phyloP scores from a whole-genome alignment of 2,113 vertebrate genomes.

The Melanerpes formicivorus region DNA sequence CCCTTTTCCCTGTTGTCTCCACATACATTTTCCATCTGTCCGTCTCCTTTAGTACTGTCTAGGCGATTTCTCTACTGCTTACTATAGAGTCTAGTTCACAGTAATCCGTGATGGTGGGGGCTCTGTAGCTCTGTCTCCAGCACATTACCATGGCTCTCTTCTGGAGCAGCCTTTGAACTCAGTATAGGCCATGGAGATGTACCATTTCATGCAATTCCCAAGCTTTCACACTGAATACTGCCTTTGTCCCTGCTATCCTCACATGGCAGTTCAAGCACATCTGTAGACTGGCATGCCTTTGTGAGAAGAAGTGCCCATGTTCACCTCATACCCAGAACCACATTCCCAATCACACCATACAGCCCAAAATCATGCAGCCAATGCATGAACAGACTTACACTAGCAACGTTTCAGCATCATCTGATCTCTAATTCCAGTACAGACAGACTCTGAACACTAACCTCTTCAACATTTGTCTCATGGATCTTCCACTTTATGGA shows the following conservation, averaged over 20 bases:
- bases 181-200: not conserved
- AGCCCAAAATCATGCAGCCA: not conserved
- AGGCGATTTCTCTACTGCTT: not conserved
- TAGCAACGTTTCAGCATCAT: not conserved
- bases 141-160: rapidly evolving
- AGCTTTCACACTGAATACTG: not conserved
- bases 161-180: not conserved
- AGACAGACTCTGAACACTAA: not conserved
- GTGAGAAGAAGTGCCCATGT: not conserved
- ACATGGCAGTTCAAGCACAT: not conserved
- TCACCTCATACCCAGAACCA: not conserved
- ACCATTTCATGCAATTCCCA: not conserved
- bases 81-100: not conserved
- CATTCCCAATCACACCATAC: not conserved
- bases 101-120: rapidly evolving
- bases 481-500: not conserved
- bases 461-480: not conserved
- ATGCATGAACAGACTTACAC: not conserved
- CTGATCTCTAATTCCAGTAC: not conserved
- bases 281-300: not conserved
- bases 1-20: not conserved
- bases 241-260: not conserved
- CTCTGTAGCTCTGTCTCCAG: not conserved
- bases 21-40: not conserved
- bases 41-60: not conserved